Percentiles rank a stretch among this genome's conserved stretches.
These are phyloP conservation scores for Adelges cooleyi DNA, from an alignment of 1,140 invertebrate species.

Conservation along the genomic window DNA sequence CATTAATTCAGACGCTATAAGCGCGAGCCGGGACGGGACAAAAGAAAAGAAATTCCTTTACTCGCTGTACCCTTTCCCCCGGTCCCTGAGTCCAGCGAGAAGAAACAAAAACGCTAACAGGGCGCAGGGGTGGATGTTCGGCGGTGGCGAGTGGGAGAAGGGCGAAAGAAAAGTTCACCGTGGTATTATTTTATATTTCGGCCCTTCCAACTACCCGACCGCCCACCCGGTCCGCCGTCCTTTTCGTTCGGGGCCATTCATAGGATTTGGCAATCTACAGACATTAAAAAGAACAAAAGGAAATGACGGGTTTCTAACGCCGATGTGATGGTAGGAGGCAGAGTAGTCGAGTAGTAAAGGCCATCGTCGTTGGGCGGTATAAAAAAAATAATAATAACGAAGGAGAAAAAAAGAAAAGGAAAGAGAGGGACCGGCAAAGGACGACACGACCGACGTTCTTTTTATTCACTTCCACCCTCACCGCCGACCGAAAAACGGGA, in stretches of 20 bases:
- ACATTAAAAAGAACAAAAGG: constrained; percentile 29
- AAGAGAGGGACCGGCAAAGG: neutral
- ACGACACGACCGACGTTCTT: neutral
- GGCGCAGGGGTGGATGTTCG: neutral
- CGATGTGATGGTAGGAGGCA: neutral
- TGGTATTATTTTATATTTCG: constrained; percentile 29
- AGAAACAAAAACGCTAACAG: constrained; percentile 17
- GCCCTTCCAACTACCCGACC: neutral
- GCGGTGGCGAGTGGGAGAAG: neutral
- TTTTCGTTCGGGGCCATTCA: neutral
- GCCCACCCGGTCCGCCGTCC: too few species aligned
- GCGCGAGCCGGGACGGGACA: constrained; percentile 7
- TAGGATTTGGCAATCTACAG: constrained; percentile 25
- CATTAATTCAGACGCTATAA: constrained; percentile 27
- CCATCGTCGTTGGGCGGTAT: neutral
- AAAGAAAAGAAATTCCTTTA: constrained; percentile 28
- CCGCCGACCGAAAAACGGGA: too few species aligned
- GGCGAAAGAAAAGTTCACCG: constrained; percentile 24
- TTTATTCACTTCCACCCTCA: constrained; percentile 8
- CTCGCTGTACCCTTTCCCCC: neutral
- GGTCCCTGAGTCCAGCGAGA: neutral
- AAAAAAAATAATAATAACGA: neutral
- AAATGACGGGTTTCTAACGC: constrained; percentile 25
- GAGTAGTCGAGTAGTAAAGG: neutral
- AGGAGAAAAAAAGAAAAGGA: neutral